phyloP scores from a whole-genome alignment of 2,113 vertebrate species.

The Pagrus major region DNA sequence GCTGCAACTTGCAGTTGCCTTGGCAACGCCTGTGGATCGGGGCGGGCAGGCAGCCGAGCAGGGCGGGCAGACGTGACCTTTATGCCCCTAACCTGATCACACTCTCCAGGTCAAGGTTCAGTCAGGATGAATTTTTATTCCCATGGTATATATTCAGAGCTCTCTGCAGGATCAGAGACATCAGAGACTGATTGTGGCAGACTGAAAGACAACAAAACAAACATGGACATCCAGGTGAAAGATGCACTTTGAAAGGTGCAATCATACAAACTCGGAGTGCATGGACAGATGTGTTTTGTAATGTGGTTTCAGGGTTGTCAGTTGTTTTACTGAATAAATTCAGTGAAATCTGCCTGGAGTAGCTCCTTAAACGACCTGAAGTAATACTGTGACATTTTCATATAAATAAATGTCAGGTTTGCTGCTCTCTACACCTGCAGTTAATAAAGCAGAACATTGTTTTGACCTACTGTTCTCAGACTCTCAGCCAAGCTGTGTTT shows the following conservation, averaged over 20 bases:
- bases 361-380: neutral
- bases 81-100: slow-evolving; percentile 3
- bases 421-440: neutral
- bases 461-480: slow-evolving; percentile 4
- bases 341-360: neutral
- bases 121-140: neutral
- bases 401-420: neutral
- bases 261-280: too few relatives aligned
- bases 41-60: slow-evolving; percentile 12
- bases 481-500: neutral
- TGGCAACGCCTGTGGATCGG: slow-evolving; percentile 45
- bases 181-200: neutral
- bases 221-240: neutral
- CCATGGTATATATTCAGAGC: slow-evolving; percentile 4
- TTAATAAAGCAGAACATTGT: neutral
- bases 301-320: neutral
- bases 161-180: neutral
- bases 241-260: too few relatives aligned
- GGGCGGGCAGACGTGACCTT: slow-evolving; percentile 28
- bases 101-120: slow-evolving; percentile 28
- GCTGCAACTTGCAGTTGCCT: slow-evolving; percentile 51
- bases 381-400: neutral
- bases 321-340: neutral
- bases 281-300: neutral
- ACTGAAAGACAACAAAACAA: neutral